Base-by-base conservation (phyloP, 2,888 invertebrate genomes). In the Conus canariensis region DNA sequence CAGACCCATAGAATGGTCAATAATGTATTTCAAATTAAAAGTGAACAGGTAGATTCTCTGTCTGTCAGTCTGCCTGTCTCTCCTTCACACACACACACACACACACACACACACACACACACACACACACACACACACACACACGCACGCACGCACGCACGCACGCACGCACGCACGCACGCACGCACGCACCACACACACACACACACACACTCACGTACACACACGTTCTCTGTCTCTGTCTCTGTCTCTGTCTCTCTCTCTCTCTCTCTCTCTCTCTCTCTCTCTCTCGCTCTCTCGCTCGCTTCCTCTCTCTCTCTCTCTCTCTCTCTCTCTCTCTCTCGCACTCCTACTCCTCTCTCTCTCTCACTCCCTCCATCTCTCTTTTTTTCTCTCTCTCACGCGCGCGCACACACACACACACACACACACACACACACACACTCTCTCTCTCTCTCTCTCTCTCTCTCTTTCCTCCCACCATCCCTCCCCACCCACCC, bases 391-490 rank as follows among this genome's bases (percentile, higher is more conserved):
- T 74, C 74, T 74, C 22, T 74, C 74, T 74, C 22, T 74, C 74
- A 16, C 19, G 12, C 22, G 12, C 74, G 12, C 74, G 12, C 74
- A 9, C 74, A 19, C 30, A 30, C 30, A 30, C 1, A 30, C 30
- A 30, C 30, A 30, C 30, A 30, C 1, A 30, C 30, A 30, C 30
- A 30, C 30, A 30, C 30, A 30, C 30, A 30, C 30, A 30, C 74
- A 19, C 10, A 19, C 74, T 74, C 14, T 12, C n/a, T 74, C n/a
- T 74, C 74, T 74, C 74, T 74, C 74, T 74, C 14, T 12, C n/a
- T 74, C n/a, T 74, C 74, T 74, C 74, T 74, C 70, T 74, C 74
- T 74, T 74, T n/a, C n/a, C 74, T 74, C n/a, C 19, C 74, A 2
- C 74, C 9, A 0, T 74, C n/a, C 19, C 74, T 74, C 22, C 45